Evolutionary conservation across 2,888 invertebrate species (phyloP), one percentile per base, ranked within the genome.

Genomic region (Chalcosyrphus nemorum): DNA sequence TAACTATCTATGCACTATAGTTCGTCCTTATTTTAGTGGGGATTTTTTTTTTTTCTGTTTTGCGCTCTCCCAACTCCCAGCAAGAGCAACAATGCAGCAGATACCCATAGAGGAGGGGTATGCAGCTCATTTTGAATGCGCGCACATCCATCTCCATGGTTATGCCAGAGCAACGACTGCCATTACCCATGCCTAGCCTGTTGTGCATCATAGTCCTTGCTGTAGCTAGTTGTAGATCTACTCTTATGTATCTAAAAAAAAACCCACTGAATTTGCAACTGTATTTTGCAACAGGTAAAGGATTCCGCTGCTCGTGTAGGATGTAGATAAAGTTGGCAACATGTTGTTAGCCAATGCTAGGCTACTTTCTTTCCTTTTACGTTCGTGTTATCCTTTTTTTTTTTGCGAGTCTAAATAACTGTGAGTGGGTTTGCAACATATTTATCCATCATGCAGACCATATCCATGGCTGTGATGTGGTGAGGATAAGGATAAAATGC

Each of bases 281-380:
- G 85, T 81, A 7, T 61, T 63, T 81, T 66, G 85, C 85, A 85
- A 85, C 85, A 85, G 85, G 85, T 85, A 85, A 75, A 75, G 80
- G 45, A 72, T 84, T 78, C 70, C 54, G 32, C 56, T 56, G 45
- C 32, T 65, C 57, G 13, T 65, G 70, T 66, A 75, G 54, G 66
- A 71, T 81, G 80, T 80, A 80, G 72, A 71, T 81, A 71, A 81
- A 81, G 81, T 81, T 85, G 85, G 81, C 85, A 85, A 85, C 85
- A 85, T 85, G 85, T 84, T 84, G 80, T 85, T 81, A 76, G 70
- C 81, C 84, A 84, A 74, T 75, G 80, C 72, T 56, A 74, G 56
- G 56, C 77, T 74, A 71, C 65, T 70, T 68, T 29, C 19, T 15
- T 11, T 47, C 11, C 6, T 7, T 27, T 52, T 29, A 38, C 41